phyloP scores from a whole-genome alignment of 2,113 vertebrate genomes.

The Nothoprocta pentlandii region DNA sequence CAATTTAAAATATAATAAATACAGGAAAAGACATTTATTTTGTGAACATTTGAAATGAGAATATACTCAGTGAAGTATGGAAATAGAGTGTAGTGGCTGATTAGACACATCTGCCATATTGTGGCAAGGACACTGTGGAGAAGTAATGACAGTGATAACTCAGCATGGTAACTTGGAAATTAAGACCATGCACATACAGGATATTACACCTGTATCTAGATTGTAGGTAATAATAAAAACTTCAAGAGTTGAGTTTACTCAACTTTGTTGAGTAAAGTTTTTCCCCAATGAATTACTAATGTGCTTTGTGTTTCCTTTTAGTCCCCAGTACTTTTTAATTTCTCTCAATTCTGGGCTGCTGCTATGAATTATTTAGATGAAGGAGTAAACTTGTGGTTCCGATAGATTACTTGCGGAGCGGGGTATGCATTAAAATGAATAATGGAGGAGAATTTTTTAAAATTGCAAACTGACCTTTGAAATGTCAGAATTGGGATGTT shows the following conservation, averaged over 20 bases:
- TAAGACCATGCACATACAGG: background rate
- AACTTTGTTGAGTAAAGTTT: background rate
- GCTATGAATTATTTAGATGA: background rate
- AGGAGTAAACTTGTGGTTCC: conserved; percentile 8
- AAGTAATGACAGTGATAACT: background rate
- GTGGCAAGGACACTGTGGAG: background rate
- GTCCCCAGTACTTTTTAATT: background rate
- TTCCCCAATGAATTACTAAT: background rate
- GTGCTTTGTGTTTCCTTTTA: background rate
- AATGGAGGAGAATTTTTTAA: conserved; percentile 42
- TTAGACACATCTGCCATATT: background rate
- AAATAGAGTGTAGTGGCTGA: background rate
- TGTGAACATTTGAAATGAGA: background rate
- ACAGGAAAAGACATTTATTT: conserved; percentile 17
- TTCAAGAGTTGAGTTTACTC: background rate
- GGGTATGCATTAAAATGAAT: conserved; percentile 33
- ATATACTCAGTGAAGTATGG: background rate
- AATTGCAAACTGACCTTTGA: conserved; percentile 62
- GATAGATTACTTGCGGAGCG: background rate
- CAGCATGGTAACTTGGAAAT: background rate
- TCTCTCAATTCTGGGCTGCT: background rate
- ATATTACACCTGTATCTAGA: background rate
- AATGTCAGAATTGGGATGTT: conserved; percentile 61
- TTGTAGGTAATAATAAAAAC: background rate
- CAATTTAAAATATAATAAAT: background rate